phyloP scores from a whole-genome alignment of 2,797 vertebrate genomes.

The Cercopithecus petaurista region DNA sequence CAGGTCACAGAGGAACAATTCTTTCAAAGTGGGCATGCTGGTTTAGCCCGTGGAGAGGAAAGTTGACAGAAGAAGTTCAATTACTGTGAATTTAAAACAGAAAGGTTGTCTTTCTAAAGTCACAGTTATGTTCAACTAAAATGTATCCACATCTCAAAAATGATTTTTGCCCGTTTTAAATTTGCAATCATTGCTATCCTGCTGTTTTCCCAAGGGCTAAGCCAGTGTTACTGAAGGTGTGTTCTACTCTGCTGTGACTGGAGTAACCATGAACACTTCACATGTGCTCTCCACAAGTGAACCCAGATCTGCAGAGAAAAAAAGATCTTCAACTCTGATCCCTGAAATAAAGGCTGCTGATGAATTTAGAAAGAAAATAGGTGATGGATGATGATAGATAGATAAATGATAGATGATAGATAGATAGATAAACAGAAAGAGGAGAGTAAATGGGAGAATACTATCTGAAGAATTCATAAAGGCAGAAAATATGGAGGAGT shows the following conservation, averaged over 20 bases:
- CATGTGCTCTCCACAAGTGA: neutral
- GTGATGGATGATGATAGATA: neutral
- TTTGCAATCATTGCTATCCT: constrained; percentile 25
- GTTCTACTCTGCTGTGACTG: neutral
- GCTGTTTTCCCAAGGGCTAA: neutral
- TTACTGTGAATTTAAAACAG: constrained; percentile 73
- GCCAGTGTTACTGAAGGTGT: neutral
- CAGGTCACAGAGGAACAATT: constrained; percentile 58
- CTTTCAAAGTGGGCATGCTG: constrained; percentile 59
- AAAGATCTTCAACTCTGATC: neutral
- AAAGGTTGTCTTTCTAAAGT: constrained; percentile 51
- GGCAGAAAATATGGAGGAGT: neutral
- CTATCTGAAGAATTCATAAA: neutral
- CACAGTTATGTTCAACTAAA: constrained; percentile 47
- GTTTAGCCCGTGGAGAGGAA: constrained; percentile 52
- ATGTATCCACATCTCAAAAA: constrained; percentile 45
- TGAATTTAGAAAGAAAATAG: neutral
- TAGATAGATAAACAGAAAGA: neutral
- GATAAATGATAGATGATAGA: neutral
- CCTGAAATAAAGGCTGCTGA: neutral
- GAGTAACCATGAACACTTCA: neutral
- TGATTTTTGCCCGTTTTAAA: constrained; percentile 60
- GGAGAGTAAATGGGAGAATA: neutral
- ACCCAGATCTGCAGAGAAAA: neutral
- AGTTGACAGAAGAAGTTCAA: constrained; percentile 54